Base-by-base conservation (phyloP, 2,888 invertebrate species). In the Platycheirus albimanus region DNA sequence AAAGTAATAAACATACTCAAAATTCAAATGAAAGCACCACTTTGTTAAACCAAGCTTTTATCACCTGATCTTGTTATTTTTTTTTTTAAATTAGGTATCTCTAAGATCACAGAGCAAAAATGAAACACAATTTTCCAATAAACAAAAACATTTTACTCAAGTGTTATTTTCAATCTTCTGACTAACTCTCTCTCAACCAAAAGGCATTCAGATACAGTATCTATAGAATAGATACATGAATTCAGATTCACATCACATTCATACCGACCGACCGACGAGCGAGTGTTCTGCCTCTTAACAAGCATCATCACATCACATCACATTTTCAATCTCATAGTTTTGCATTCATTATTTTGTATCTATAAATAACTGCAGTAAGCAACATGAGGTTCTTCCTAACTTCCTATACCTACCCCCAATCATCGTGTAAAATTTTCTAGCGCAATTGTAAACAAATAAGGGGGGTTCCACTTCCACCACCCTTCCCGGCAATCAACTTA, bases 71-170 rank as follows among this genome's bases (percentile, higher is more conserved):
- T n/a, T n/a, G n/a, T n/a, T n/a, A n/a, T n/a, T n/a, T n/a, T n/a
- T n/a, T n/a, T n/a, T n/a, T n/a, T n/a, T n/a, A n/a, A n/a, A n/a
- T n/a, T n/a, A n/a, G n/a, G n/a, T n/a, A n/a, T n/a, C n/a, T n/a
- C n/a, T n/a, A n/a, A n/a, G n/a, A 24, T 4, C 24, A 24, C 6
- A 24, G 24, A 24, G 3, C 3, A 3, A 24, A 24, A 24, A n/a
- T n/a, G n/a, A 24, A 24, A 24, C 24, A 24, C 24, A 24, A 24
- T 24, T 24, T 24, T 6, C 6, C 24, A 6, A 49, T 61, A 72
- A 61, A 72, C 64, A 72, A 66, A 67, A 78, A 45, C 58, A 70
- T 38, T 70, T 80, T 80, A 58, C 69, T 80, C 75, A 80, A 64
- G 36, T 49, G 13, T 70, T 80, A 80, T 80, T 80, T 80, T 51